Evolutionary conservation across 2,113 vertebrate species (phyloP).

Genomic region (Dromiciops gliroides): DNA sequence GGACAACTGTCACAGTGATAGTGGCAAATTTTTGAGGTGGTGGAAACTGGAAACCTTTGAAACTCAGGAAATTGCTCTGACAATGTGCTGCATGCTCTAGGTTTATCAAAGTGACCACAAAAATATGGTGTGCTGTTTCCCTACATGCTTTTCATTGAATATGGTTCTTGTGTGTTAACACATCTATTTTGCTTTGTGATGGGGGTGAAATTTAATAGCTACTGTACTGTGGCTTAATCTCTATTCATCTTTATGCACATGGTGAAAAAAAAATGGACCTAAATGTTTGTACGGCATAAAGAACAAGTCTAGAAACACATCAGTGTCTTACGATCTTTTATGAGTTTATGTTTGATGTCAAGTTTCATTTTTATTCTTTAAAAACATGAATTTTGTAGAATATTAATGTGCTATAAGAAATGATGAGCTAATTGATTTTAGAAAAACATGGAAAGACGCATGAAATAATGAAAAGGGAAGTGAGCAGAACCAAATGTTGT

Average conservation of each 20-base stretch:
- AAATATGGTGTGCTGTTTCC: neutral
- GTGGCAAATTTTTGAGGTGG: neutral
- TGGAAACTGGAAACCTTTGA: neutral
- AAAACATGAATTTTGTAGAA: neutral
- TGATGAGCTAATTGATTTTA: neutral
- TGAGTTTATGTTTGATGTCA: slow-evolving; percentile 37
- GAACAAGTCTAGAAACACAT: neutral
- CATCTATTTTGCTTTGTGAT: neutral
- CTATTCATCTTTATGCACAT: too few species aligned
- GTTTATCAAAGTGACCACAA: neutral
- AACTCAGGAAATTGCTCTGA: neutral
- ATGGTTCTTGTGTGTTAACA: neutral
- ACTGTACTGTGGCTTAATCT: neutral
- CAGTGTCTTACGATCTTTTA: neutral
- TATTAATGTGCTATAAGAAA: neutral
- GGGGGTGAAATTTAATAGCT: neutral
- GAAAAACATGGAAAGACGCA: neutral
- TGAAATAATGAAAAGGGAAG: too few species aligned
- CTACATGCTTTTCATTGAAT: neutral
- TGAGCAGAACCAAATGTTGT: neutral
- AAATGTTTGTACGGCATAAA: neutral
- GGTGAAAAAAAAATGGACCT: neutral
- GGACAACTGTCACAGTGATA: neutral
- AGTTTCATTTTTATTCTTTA: slow-evolving; percentile 56
- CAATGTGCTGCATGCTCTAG: neutral